These are phyloP conservation scores for Corynorhinus townsendii DNA, from an alignment of 2,113 vertebrate genomes.

Conservation along the genomic window DNA sequence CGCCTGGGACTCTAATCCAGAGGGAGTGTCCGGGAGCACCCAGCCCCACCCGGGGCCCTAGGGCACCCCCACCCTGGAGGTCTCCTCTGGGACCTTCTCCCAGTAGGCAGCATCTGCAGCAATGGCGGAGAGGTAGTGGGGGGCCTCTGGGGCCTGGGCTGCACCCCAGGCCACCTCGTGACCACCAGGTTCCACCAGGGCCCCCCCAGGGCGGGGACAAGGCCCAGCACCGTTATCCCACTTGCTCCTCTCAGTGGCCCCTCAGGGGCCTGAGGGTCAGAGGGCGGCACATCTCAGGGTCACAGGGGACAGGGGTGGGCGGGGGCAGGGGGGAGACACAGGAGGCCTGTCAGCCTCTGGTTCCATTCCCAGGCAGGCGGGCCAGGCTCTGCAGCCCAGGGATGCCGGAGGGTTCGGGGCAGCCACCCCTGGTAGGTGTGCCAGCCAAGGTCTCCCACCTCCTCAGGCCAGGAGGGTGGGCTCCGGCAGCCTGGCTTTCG, in stretches of 20 bases:
- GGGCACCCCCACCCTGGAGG: background rate
- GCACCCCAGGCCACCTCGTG: accelerated
- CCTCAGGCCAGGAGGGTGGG: background rate
- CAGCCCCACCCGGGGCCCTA: background rate
- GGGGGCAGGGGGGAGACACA: background rate
- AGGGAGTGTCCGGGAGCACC: background rate
- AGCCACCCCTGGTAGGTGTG: background rate
- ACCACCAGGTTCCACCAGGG: too few relatives aligned
- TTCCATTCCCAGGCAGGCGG: background rate
- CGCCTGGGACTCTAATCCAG: background rate
- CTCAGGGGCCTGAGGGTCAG: background rate
- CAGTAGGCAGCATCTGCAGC: background rate
- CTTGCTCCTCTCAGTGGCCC: background rate
- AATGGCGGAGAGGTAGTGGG: accelerated
- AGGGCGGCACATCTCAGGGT: background rate
- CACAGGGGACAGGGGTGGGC: background rate
- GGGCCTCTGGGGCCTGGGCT: too few relatives aligned
- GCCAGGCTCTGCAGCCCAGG: background rate
- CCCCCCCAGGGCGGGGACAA: background rate
- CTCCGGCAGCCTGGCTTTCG: background rate
- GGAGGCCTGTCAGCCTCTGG: background rate
- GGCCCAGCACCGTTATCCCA: accelerated
- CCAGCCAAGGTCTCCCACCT: background rate
- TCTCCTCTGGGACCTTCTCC: background rate
- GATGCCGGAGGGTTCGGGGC: background rate